Evolutionary conservation across 2,113 vertebrate species (phyloP), one percentile per base, ranked within the genome.

Genomic region (Larimichthys crocea): DNA sequence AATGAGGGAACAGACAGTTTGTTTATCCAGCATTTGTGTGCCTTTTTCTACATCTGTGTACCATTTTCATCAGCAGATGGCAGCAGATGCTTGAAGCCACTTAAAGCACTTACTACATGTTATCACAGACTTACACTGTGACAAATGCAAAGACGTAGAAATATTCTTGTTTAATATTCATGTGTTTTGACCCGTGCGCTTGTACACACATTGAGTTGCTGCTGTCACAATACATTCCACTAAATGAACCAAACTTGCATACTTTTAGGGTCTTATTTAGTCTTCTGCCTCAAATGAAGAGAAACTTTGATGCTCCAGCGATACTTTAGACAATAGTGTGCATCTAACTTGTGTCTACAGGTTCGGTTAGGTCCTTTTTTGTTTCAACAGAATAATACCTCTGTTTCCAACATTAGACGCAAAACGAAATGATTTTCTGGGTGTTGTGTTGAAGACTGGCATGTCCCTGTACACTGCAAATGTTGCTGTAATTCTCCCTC

Each of bases 11-110:
- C 3, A 42, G n/a, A 71, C 31, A 12, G 10, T 62, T 31, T 53
- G 17, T 46, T 46, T 46, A 46, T 46, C 1, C 22, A 29, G 16
- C n/a, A 3, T 15, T 20, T 62, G 3, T 68, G 59, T 76, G 60
- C 20, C 52, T 79, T 80, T 80, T 70, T 74, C 10, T 42, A n/a
- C 1, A 2, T n/a, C 15, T n/a, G 63, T 88, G 26, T 35, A 3
- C 5, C 2, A 29, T 73, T 80, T 79, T 22, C 35, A 77, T 86
- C 92, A 92, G 80, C 72, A 92, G 92, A 65, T 90, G 89, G 90
- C 87, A 90, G 87, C 73, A 91, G 67, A 77, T 4, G 1, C 0
- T 19, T 26, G 26, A 26, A 80, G 1, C n/a, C 6, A 40, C 55
- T n/a, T 14, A 22, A 56, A 75, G 63, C 35, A 79, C 65, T 67